Percentiles rank a stretch among this genome's conserved stretches.
phyloP scores from a whole-genome alignment of 2,888 invertebrate species.

The Caenorhabditis angaria region DNA sequence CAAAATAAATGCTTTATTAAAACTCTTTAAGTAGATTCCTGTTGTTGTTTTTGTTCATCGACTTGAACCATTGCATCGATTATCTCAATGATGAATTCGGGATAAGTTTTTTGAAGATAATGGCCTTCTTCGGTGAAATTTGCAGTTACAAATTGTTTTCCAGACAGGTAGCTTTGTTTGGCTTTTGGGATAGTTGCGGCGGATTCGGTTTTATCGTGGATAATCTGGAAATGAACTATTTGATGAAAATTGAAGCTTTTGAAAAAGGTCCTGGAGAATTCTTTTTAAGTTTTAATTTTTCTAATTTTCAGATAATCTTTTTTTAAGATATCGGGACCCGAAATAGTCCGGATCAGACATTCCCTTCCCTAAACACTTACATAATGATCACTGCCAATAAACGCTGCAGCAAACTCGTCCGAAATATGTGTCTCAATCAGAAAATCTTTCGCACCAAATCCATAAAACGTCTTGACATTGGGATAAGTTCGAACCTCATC shows the following conservation, averaged over 20 bases:
- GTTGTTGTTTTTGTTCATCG: background rate
- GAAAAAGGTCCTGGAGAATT: background rate
- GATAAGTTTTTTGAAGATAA: constrained; percentile 39
- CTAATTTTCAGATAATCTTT: background rate
- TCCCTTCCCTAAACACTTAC: constrained; percentile 11
- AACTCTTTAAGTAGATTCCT: background rate
- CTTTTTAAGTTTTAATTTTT: background rate
- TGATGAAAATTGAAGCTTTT: background rate
- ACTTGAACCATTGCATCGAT: constrained; percentile 23
- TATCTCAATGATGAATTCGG: constrained; percentile 30
- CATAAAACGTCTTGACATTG: constrained; percentile 31
- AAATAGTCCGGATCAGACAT: background rate
- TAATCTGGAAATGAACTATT: constrained; percentile 15
- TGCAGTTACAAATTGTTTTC: constrained; percentile 20
- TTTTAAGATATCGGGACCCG: background rate
- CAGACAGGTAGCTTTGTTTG: constrained; percentile 16
- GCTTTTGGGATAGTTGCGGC: constrained; percentile 22
- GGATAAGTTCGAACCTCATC: constrained; percentile 27
- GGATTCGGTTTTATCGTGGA: constrained; percentile 23
- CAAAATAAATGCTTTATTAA: no score
- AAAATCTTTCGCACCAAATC: constrained; percentile 30
- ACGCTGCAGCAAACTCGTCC: constrained; percentile 27
- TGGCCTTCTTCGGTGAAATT: constrained; percentile 38
- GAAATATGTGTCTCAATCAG: constrained; percentile 30
- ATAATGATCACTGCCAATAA: constrained; percentile 24